Evolutionary conservation across 2,888 invertebrate species (phyloP).

Genomic region (Lottia gigantea): DNA sequence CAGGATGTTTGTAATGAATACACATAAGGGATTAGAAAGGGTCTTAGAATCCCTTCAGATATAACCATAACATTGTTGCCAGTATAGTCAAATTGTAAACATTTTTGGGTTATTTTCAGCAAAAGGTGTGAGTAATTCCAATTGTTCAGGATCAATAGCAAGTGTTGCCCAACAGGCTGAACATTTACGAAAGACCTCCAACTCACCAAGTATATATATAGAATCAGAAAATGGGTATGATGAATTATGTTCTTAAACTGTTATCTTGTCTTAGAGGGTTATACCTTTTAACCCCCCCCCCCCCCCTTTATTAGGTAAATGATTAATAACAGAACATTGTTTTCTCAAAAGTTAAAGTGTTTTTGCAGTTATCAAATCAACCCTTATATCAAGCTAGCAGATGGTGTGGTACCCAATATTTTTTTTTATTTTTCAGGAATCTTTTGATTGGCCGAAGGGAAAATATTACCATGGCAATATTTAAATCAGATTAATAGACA

Average conservation of each 20-base stretch:
- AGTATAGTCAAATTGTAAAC: background rate
- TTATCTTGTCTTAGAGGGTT: background rate
- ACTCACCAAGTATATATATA: constrained; percentile 47
- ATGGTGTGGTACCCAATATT: background rate
- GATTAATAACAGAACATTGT: no score
- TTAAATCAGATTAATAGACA: constrained; percentile 31
- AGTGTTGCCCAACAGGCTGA: constrained; percentile 46
- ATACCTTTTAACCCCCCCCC: background rate
- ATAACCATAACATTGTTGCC: background rate
- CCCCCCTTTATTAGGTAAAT: no score
- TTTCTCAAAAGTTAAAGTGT: no score
- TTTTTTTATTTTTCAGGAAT: constrained; percentile 26
- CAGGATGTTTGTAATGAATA: no score
- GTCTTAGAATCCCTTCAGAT: no score
- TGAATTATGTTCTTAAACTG: background rate
- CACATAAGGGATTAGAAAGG: no score
- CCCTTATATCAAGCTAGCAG: background rate
- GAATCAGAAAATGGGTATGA: constrained; percentile 50
- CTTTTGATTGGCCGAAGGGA: constrained; percentile 49
- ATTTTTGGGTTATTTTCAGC: constrained; percentile 32
- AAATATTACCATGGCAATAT: constrained; percentile 46
- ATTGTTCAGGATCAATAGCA: constrained; percentile 45
- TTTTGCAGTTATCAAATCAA: no score
- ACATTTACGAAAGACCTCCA: constrained; percentile 34
- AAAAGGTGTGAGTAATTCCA: constrained; percentile 42